Evolutionary conservation across 2,797 vertebrate genomes (phyloP).

Genomic region (Amazonetta brasiliensis): DNA sequence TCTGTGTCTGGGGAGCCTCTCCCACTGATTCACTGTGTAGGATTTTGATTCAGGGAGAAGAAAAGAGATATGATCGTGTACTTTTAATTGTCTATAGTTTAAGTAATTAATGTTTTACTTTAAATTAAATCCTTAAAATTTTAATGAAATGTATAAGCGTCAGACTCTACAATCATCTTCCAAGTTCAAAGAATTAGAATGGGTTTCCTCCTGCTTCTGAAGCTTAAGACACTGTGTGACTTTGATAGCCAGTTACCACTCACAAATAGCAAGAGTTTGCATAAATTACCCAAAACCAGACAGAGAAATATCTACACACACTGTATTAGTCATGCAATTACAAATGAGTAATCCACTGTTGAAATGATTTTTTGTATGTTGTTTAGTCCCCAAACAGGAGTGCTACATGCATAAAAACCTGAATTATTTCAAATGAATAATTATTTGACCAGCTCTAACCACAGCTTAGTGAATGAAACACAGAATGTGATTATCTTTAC

Average conservation of each 20-base stretch:
- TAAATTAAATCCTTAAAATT: neutral
- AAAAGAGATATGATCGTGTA: neutral
- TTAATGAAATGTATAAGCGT: neutral
- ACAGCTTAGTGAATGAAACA: neutral
- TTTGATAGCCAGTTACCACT: neutral
- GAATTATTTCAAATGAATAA: neutral
- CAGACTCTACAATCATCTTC: neutral
- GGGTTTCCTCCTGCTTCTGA: neutral
- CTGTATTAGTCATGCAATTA: neutral
- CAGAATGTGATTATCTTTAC: neutral
- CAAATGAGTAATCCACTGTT: neutral
- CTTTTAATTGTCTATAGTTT: neutral
- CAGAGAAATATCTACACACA: neutral
- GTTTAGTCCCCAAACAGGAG: neutral
- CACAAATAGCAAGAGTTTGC: neutral
- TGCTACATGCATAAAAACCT: neutral
- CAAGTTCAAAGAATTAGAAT: neutral
- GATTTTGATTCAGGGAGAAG: neutral
- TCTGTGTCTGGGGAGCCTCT: neutral
- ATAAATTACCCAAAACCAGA: neutral
- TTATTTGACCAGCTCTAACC: neutral
- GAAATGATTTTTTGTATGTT: neutral
- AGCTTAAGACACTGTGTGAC: neutral
- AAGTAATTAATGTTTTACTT: neutral
- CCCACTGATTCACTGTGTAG: neutral